Base-by-base conservation (phyloP, 2,797 vertebrate species). In the Etheostoma nigrum region DNA sequence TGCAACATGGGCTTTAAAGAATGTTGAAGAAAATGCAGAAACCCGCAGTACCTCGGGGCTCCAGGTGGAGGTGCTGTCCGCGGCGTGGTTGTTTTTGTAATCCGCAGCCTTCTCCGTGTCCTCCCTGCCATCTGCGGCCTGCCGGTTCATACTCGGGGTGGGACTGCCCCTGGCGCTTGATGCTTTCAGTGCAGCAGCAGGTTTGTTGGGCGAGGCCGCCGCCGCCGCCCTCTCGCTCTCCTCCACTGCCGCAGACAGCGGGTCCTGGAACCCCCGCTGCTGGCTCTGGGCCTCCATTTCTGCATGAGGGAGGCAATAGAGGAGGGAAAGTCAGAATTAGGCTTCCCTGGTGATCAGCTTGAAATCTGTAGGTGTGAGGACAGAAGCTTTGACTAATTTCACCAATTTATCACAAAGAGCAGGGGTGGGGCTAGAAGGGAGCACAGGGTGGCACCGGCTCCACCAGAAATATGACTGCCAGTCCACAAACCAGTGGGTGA, bases 41-140 rank as follows among this genome's bases (percentile, higher is more conserved):
- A 19, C 2, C 25, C 58, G 78, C 63, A 67, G 74, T 96, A 97
- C 98, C 97, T 98, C 97, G 27, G 97, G 96, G 89, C 94, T 97
- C 96, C 96, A 97, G 30, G 93, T 88, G 0, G 96, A 95, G 52
- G 96, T 96, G 89, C 94, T 96, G 85, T 97, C 96, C 0, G 95
- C 94, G 62, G 88, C 92, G 3, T 95, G 95, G 2, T 93, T 94
- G 75, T 89, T 94, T 88, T 96, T 95, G 18, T 73, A 89, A 76
- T 91, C 93, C 68, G 91, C 81, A 0, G 88, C 82, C 7, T 89
- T 86, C 79, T 96, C 95, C 14, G 15, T 78, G 82, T 95, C 95
- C 86, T 94, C 79, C 47, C 52, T 82, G 58, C 93, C 94, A 15
- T 95, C 93, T 0, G 87, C 78, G 16, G 88, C 93, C 54, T 91